Conservation (phyloP, 2,113 vertebrate species). For the western clawed frog (Xenopus tropicalis) region UCB_Xtro_10.0 CM004447.2:97595501-97596000, state of each 20-base stretch:
- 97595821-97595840: not conserved
- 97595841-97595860: not conserved
- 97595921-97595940: no score
- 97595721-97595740: slow-evolving; percentile 17
- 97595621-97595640: slow-evolving; percentile 9
- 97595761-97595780: slow-evolving; percentile 8
- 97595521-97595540: slow-evolving; percentile 28
- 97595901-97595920: not conserved
- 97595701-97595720: slow-evolving; percentile 25
- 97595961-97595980: no score
- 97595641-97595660: slow-evolving; percentile 16
- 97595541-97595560: slow-evolving; percentile 31
- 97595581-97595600: slow-evolving; percentile 33
- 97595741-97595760: slow-evolving; percentile 8
- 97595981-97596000: no score
- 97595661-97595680: slow-evolving; percentile 7
- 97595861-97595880: not conserved
- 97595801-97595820: slow-evolving; percentile 1
- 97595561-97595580: slow-evolving; percentile 25
- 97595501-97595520: slow-evolving; percentile 10
- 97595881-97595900: not conserved
- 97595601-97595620: slow-evolving; percentile 23
- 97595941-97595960: no score
- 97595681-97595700: slow-evolving; percentile 9
- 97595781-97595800: slow-evolving; percentile 5